A percentile compares a stretch with the other conserved stretches of the same genome.
These are phyloP conservation scores for Drosophila bocqueti DNA, from an alignment of 1,140 invertebrate genomes.

Conservation along the genomic window DNA sequence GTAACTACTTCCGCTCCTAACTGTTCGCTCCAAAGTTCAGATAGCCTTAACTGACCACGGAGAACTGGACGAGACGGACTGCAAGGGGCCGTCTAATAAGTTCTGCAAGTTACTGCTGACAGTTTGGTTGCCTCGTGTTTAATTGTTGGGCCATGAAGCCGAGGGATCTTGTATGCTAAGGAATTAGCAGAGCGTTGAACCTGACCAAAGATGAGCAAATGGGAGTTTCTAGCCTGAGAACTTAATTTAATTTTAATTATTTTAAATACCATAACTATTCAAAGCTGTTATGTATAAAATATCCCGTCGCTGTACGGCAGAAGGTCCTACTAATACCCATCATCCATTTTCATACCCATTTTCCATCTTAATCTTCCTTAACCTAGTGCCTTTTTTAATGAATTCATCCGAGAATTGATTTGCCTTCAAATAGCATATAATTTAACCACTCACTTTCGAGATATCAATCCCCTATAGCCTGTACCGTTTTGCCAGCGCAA, in stretches of 20 bases:
- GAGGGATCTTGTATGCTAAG: background rate
- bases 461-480: slow-evolving; percentile 8
- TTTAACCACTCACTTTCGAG: slow-evolving; percentile 3
- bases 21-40: slow-evolving; percentile 2
- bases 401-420: slow-evolving; percentile 1
- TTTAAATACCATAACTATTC: background rate
- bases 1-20: slow-evolving; percentile 37
- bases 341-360: too few relatives aligned
- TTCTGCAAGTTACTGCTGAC: slow-evolving; percentile 24
- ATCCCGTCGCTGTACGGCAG: background rate
- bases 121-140: slow-evolving; percentile 24
- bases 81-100: slow-evolving; percentile 20
- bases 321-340: background rate
- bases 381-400: background rate
- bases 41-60: background rate
- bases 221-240: too few relatives aligned
- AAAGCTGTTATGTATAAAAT: background rate
- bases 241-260: background rate
- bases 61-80: background rate
- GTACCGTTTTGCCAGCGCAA: slow-evolving; percentile 1
- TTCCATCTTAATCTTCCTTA: background rate
- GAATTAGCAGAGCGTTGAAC: slow-evolving; percentile 9
- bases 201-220: background rate
- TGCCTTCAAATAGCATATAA: slow-evolving; percentile 15
- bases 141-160: slow-evolving; percentile 26